phyloP scores from a whole-genome alignment of 2,113 vertebrate species.

The Nestor notabilis region DNA sequence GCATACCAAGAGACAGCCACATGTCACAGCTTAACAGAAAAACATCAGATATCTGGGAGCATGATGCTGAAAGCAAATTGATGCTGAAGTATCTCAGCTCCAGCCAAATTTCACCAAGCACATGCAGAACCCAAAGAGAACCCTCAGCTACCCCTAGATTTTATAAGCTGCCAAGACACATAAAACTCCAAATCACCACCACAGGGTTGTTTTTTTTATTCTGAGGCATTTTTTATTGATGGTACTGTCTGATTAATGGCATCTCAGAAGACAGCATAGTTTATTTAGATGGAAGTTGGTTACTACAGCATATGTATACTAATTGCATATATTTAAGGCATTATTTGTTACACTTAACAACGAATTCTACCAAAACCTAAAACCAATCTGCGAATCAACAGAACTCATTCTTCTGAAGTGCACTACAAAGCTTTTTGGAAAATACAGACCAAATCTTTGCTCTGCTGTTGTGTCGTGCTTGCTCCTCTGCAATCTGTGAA shows the following conservation, averaged over 20 bases:
- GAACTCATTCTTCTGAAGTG: not conserved
- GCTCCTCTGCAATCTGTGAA: not conserved
- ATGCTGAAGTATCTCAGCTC: not conserved
- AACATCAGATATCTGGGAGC: not conserved
- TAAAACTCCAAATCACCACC: not conserved
- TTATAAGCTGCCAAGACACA: not conserved
- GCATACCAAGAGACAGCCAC: not conserved
- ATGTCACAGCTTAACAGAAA: not conserved
- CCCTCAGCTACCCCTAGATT: not conserved
- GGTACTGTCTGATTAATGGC: not conserved
- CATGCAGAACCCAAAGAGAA: not conserved
- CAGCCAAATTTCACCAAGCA: not conserved
- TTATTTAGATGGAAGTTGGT: not conserved
- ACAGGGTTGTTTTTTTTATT: not conserved
- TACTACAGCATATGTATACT: not conserved
- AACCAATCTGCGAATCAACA: not conserved
- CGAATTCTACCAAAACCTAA: not conserved
- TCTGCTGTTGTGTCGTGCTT: rapidly evolving
- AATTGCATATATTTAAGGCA: not conserved
- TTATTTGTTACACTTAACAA: not conserved
- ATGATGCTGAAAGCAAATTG: not conserved
- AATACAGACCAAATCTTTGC: not conserved
- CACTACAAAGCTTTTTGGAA: not conserved
- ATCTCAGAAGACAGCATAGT: not conserved
- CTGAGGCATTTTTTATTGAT: not conserved